Conservation (phyloP, 2,888 invertebrate genomes). For the Trichacis sp. region DNA sequence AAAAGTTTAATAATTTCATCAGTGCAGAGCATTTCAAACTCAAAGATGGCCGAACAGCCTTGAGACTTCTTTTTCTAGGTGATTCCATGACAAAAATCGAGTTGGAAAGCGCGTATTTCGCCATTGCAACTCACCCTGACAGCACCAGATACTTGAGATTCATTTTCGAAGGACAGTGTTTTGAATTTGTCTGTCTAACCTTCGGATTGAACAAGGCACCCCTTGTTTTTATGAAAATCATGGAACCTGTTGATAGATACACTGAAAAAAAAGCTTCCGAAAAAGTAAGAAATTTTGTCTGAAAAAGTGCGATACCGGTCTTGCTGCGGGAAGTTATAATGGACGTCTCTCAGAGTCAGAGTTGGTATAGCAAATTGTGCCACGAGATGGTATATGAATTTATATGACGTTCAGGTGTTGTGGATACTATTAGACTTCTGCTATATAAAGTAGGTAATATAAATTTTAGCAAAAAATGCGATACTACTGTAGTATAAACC, state of each 20-base stretch:
- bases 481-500: too few species aligned
- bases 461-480: too few species aligned
- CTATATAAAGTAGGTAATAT: too few species aligned
- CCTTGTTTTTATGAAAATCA: constrained; percentile 8
- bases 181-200: constrained; percentile 6
- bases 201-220: constrained; percentile 4
- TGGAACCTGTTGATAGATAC: constrained; percentile 11
- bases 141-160: constrained; percentile 6
- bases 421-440: too few species aligned
- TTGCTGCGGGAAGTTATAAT: too few species aligned
- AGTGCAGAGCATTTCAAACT: background rate
- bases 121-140: background rate
- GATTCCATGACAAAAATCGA: background rate
- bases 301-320: too few species aligned
- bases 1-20: background rate
- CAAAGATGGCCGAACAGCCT: background rate
- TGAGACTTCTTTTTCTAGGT: background rate
- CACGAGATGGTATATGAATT: too few species aligned
- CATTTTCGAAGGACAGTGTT: background rate
- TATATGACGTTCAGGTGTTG: too few species aligned
- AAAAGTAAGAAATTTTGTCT: too few species aligned
- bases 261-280: too few species aligned
- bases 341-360: too few species aligned
- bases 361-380: too few species aligned
- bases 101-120: background rate